Percentiles rank a stretch among this genome's conserved stretches.
phyloP scores from a whole-genome alignment of 2,113 vertebrate species.

The Fukomys damarensis region DNA sequence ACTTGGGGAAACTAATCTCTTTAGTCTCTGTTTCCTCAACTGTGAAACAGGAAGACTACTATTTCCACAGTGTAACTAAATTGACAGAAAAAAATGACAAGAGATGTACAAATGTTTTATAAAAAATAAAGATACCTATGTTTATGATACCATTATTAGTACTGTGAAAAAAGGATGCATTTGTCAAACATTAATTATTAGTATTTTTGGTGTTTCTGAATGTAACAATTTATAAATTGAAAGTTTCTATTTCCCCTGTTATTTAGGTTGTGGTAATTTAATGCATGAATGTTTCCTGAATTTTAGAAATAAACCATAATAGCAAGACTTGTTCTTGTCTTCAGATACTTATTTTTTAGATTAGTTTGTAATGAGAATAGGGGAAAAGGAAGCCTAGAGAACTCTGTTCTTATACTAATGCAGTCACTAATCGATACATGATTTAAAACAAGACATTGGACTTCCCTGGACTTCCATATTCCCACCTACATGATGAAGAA shows the following conservation, averaged over 20 bases:
- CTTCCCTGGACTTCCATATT: neutral
- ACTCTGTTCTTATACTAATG: neutral
- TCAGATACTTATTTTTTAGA: neutral
- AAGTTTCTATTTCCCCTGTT: neutral
- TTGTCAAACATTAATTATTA: neutral
- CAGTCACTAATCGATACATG: neutral
- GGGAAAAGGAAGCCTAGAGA: neutral
- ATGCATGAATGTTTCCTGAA: neutral
- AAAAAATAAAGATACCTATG: neutral
- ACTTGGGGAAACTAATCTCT: neutral
- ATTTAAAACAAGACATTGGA: neutral
- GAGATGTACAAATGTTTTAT: neutral
- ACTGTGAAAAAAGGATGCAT: neutral
- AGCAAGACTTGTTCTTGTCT: neutral
- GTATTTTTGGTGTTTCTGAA: neutral
- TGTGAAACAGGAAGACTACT: neutral
- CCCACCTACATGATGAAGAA: constrained; percentile 12
- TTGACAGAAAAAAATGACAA: neutral
- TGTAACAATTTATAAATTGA: neutral
- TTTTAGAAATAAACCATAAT: neutral
- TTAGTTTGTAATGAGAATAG: neutral
- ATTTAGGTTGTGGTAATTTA: neutral
- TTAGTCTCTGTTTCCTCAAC: neutral
- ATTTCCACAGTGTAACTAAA: neutral
- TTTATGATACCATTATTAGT: neutral